phyloP scores from a whole-genome alignment of 2,797 vertebrate genomes.

The Catostomus latipinnis region DNA sequence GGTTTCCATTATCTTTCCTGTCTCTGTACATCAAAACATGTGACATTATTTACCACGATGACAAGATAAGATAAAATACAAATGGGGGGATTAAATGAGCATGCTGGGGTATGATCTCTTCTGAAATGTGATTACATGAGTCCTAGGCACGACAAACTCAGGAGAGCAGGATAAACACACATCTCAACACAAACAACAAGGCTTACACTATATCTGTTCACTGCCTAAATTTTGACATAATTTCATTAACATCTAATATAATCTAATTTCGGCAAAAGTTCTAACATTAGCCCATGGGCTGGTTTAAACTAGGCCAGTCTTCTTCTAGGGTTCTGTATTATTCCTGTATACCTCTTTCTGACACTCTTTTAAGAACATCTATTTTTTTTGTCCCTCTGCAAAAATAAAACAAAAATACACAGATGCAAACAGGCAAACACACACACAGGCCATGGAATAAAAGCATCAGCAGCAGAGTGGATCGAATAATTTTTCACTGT shows the following conservation, averaged over 20 bases:
- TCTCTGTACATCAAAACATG: background rate
- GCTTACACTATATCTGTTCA: background rate
- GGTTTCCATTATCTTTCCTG: no score
- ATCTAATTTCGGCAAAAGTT: slow-evolving; percentile 25
- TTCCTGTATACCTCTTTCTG: background rate
- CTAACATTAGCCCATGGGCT: slow-evolving; percentile 20
- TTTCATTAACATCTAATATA: slow-evolving; percentile 46
- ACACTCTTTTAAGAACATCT: slow-evolving; percentile 23
- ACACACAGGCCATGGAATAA: background rate
- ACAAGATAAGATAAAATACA: no score
- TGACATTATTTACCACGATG: no score
- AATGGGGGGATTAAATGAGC: no score
- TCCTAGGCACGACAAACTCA: slow-evolving; percentile 12
- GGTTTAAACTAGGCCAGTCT: slow-evolving; percentile 1
- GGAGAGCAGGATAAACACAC: background rate
- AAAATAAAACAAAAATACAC: slow-evolving; percentile 16
- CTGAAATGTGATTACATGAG: slow-evolving; percentile 21
- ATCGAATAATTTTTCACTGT: slow-evolving; percentile 43
- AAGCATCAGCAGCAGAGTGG: slow-evolving; percentile 18
- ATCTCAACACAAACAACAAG: slow-evolving; percentile 23
- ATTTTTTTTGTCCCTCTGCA: slow-evolving; percentile 14
- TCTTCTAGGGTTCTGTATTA: slow-evolving; percentile 8
- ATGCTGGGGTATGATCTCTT: background rate
- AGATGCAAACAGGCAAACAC: background rate
- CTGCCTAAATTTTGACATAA: slow-evolving; percentile 34